Evolutionary conservation across 2,797 vertebrate genomes (phyloP).

Genomic region (Propithecus deckenii): DNA sequence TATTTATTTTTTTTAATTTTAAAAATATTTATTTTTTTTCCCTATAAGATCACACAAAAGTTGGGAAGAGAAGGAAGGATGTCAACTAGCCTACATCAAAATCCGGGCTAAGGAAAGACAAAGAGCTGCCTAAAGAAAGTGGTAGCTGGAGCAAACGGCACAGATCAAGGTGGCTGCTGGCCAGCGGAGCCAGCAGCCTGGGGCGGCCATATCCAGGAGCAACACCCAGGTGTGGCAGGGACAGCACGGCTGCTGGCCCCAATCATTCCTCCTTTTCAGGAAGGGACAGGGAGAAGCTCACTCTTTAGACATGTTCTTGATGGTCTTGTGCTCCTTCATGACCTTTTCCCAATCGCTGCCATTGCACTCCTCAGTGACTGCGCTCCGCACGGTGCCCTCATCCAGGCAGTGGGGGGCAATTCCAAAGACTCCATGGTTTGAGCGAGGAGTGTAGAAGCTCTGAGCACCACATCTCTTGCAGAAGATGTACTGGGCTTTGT

Average conservation of each 20-base stretch:
- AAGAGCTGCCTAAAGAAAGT: slow-evolving; percentile 65
- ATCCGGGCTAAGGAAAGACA: neutral
- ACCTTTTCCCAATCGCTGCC: slow-evolving; percentile 95
- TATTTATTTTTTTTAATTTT: slow-evolving; percentile 48
- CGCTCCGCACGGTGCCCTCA: slow-evolving; percentile 90
- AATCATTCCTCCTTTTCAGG: neutral
- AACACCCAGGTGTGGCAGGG: neutral
- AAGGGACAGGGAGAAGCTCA: slow-evolving; percentile 46
- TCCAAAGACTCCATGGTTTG: slow-evolving; percentile 95
- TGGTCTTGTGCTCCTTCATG: slow-evolving; percentile 90
- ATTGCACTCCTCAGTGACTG: slow-evolving; percentile 90
- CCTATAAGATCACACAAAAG: slow-evolving; percentile 79
- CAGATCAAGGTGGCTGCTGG: neutral
- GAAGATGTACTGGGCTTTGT: slow-evolving; percentile 93
- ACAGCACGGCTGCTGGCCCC: neutral
- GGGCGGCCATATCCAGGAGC: no score
- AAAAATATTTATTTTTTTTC: slow-evolving; percentile 76
- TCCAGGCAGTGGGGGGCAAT: slow-evolving; percentile 95
- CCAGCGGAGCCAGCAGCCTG: neutral
- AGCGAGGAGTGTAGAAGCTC: slow-evolving; percentile 96
- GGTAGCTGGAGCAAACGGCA: neutral
- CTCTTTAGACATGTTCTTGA: slow-evolving; percentile 91
- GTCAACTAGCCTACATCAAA: slow-evolving; percentile 58
- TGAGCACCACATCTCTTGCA: slow-evolving; percentile 97
- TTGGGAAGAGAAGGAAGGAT: slow-evolving; percentile 40